Evolutionary conservation across 2,888 invertebrate species (phyloP).

Genomic region (Perdita meconis): DNA sequence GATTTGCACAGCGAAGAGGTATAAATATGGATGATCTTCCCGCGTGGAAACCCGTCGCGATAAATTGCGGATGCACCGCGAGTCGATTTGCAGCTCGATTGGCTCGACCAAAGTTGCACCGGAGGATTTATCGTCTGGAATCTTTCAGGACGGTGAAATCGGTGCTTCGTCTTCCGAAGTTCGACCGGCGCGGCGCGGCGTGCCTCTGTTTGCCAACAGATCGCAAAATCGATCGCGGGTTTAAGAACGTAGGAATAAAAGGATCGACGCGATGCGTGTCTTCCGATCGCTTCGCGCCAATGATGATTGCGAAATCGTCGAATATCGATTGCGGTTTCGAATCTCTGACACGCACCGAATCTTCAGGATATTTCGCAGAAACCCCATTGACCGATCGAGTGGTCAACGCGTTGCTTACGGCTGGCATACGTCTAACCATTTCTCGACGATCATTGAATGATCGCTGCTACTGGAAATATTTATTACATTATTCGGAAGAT

Average conservation of each 20-base stretch:
- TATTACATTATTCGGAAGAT: too few relatives aligned
- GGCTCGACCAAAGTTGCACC: constrained; percentile 14
- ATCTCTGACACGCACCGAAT: not conserved
- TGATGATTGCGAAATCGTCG: not conserved
- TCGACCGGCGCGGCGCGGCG: not conserved
- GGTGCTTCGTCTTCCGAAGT: constrained; percentile 16
- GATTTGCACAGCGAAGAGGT: constrained; percentile 1
- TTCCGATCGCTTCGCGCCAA: not conserved
- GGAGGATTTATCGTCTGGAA: constrained; percentile 31
- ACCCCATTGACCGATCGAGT: too few relatives aligned
- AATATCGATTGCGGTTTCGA: not conserved
- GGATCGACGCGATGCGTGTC: not conserved
- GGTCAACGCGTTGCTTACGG: too few relatives aligned
- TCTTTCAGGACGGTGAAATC: constrained; percentile 49
- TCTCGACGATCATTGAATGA: too few relatives aligned
- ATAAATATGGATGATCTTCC: constrained; percentile 30
- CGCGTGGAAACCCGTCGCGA: not conserved
- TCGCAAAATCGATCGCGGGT: not conserved
- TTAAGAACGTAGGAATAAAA: not conserved
- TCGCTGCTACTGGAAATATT: too few relatives aligned
- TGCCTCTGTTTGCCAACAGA: constrained; percentile 7
- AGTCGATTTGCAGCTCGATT: constrained; percentile 31
- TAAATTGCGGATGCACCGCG: constrained; percentile 3
- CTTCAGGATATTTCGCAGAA: too few relatives aligned
- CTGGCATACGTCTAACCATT: too few relatives aligned